Evolutionary conservation across 2,888 invertebrate genomes (phyloP).

Genomic region (Agrochola lota): DNA sequence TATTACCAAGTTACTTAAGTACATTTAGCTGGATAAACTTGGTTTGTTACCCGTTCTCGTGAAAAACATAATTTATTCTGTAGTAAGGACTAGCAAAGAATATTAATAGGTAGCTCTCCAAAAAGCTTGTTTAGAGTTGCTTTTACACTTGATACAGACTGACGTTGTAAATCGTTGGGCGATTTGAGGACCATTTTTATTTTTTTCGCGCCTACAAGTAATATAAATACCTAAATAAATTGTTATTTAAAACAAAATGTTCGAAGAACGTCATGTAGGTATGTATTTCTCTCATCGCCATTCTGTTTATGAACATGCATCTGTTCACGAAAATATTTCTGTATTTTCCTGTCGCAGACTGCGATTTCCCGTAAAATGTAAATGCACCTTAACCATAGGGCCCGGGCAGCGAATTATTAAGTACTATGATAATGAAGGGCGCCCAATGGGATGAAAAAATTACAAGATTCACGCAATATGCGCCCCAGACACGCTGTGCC

Average conservation of each 20-base stretch:
- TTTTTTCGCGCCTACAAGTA: not conserved
- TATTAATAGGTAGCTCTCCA: constrained; percentile 61
- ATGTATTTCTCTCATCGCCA: not conserved
- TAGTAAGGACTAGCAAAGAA: constrained; percentile 60
- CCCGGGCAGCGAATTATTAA: constrained; percentile 56
- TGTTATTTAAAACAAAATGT: not conserved
- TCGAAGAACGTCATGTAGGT: not conserved
- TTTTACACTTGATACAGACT: constrained; percentile 40
- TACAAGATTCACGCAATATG: constrained; percentile 60
- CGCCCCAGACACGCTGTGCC: constrained; percentile 31
- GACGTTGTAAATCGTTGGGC: not conserved
- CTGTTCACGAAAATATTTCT: not conserved
- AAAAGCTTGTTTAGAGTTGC: constrained; percentile 41
- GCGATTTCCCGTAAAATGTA: constrained; percentile 27
- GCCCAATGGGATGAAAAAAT: constrained; percentile 59
- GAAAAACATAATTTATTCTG: constrained; percentile 71
- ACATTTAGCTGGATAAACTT: constrained; percentile 67
- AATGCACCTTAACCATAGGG: constrained; percentile 16
- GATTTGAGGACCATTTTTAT: not conserved
- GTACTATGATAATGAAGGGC: constrained; percentile 59
- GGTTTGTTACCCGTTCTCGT: constrained; percentile 65
- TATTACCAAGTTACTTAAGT: constrained; percentile 68
- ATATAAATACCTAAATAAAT: too few species aligned
- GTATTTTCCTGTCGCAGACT: not conserved
- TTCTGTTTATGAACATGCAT: too few species aligned